Evolutionary conservation across 2,797 vertebrate species (phyloP).

Genomic region (Lindbergichthys nudifrons): DNA sequence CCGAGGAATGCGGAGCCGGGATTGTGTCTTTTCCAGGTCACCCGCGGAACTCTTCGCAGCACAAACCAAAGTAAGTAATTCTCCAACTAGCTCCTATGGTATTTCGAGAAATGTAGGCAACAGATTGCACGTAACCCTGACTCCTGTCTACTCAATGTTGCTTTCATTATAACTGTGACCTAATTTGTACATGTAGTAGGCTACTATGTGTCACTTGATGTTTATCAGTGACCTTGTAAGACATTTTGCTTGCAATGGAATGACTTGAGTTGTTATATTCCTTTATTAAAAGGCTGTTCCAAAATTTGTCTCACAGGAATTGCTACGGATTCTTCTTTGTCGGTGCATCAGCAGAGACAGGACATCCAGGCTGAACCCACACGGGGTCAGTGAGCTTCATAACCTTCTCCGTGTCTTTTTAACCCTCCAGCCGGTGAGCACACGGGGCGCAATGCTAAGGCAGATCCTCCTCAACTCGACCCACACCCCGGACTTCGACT

Average conservation of each 20-base stretch:
- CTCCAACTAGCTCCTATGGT: background rate
- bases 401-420: conserved; percentile 32
- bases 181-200: background rate
- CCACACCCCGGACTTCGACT: conserved; percentile 87
- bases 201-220: background rate
- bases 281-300: background rate
- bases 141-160: background rate
- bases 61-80: conserved; percentile 72
- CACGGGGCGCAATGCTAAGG: conserved; percentile 88
- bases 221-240: conserved; percentile 50
- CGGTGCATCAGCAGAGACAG: background rate
- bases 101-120: background rate
- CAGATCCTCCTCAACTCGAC: conserved; percentile 94
- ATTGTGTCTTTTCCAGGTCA: conserved; percentile 68
- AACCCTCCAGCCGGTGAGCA: conserved; percentile 56
- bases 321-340: background rate
- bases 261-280: background rate
- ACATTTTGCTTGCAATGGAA: background rate
- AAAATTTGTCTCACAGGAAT: background rate
- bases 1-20: conserved; percentile 79
- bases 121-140: background rate
- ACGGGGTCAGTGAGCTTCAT: conserved; percentile 14
- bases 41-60: conserved; percentile 75
- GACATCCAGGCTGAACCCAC: background rate
- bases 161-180: background rate